A percentile compares a stretch with the other conserved stretches of the same genome.
phyloP scores from a whole-genome alignment of 2,888 invertebrate species.

The Ceraclea dissimilis region DNA sequence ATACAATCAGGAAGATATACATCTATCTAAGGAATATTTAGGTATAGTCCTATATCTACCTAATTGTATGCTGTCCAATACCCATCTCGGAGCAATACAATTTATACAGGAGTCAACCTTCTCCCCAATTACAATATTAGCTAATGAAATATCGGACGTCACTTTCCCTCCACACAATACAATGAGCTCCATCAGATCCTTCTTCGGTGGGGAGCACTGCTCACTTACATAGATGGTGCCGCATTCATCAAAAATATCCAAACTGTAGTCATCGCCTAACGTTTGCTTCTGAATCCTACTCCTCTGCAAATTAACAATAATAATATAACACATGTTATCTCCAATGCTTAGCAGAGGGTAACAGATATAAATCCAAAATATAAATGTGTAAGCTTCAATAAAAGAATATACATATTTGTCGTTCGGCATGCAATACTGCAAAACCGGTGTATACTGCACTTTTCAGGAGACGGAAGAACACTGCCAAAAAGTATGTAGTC shows the following conservation, averaged over 20 bases:
- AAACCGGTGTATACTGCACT: no score
- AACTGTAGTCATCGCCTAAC: conserved; percentile 49
- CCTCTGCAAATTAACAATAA: conserved; percentile 36
- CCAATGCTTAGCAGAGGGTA: no score
- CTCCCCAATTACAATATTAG: conserved; percentile 50
- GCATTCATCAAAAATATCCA: conserved; percentile 52
- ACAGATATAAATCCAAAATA: no score
- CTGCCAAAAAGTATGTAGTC: no score
- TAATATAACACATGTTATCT: no score
- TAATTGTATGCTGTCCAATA: conserved; percentile 54
- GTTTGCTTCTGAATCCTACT: conserved; percentile 54
- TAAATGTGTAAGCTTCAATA: no score
- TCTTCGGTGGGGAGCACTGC: conserved; percentile 41
- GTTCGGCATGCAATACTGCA: no score
- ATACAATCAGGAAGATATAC: no score
- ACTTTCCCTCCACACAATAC: conserved; percentile 50
- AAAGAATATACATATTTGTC: no score
- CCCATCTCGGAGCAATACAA: conserved; percentile 53
- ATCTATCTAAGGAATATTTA: no score
- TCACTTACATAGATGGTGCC: conserved; percentile 51
- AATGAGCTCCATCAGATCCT: conserved; percentile 51
- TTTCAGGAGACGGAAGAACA: no score
- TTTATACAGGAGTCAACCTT: conserved; percentile 26
- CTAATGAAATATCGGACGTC: conserved; percentile 38
- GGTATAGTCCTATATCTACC: conserved; percentile 42